Evolutionary conservation across 2,797 vertebrate species (phyloP), one percentile per base, ranked within the genome.

Genomic region (Spea hammondii): DNA sequence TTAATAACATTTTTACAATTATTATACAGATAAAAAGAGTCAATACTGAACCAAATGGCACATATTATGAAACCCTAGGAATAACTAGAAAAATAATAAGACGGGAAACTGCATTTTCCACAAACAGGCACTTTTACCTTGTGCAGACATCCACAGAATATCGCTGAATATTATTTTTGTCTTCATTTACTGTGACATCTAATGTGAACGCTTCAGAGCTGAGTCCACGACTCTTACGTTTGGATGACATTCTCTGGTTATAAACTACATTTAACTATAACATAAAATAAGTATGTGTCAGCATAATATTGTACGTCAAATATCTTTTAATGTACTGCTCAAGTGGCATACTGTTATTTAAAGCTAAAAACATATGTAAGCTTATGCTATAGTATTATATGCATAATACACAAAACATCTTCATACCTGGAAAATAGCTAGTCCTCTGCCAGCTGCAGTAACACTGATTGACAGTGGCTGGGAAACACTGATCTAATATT

Each of bases 221-320:
- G 6, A 32, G n/a, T 8, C 57, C 1, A 5, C 53, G 75, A 51
- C 60, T 62, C 11, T 65, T 46, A 7, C 10, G 74, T 82, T 83
- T 72, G 32, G 84, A 84, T 51, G 84, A 76, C 0, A 74, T 83
- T 79, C 81, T 83, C 81, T 89, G 57, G 78, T 90, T 91, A 87
- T 91, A 92, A 84, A 92, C 88, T 50, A 89, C 9, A 53, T 92
- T 92, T 60, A 92, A 69, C 92, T 93, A 84, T 6, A 70, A 64
- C 49, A 64, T 45, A 66, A 79, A 65, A 55, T 6, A 4, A 32
- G 67, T 67, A 17, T 11, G 51, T 53, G 6, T 32, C 32, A 32
- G 32, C 32, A 32, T 32, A 32, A 32, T 32, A 32, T 32, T 32
- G 32, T 32, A 32, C 32, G 32, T 32, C 32, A 32, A 32, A 3